A percentile compares a stretch with the other conserved stretches of the same genome.
These are phyloP conservation scores for Caenorhabditis japonica DNA, from an alignment of 2,888 invertebrate species.

Conservation along the genomic window DNA sequence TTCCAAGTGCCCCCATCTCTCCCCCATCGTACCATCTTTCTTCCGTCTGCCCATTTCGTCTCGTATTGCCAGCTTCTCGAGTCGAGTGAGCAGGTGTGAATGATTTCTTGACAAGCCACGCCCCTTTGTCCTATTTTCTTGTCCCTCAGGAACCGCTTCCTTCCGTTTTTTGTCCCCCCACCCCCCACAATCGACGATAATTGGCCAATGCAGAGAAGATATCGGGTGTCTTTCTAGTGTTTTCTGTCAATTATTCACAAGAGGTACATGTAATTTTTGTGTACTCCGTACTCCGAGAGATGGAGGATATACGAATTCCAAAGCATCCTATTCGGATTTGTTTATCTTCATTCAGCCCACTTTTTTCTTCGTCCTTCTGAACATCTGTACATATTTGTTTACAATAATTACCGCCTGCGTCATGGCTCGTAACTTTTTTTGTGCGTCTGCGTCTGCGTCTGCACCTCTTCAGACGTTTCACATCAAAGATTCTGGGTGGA, in stretches of 20 bases:
- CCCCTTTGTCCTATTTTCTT: slow-evolving; percentile 36
- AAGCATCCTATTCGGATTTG: slow-evolving; percentile 30
- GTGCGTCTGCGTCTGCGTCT: slow-evolving; percentile 8
- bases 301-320: slow-evolving; percentile 41
- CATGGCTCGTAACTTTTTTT: background rate
- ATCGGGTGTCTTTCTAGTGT: slow-evolving; percentile 27
- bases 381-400: slow-evolving; percentile 38
- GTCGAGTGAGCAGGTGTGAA: slow-evolving; percentile 42
- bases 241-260: slow-evolving; percentile 35
- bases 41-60: slow-evolving; percentile 32
- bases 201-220: slow-evolving; percentile 4
- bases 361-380: slow-evolving; percentile 2
- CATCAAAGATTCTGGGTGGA: slow-evolving; percentile 41
- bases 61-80: slow-evolving; percentile 42
- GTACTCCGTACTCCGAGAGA: slow-evolving; percentile 34
- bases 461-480: slow-evolving; percentile 16
- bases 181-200: slow-evolving; percentile 31
- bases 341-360: slow-evolving; percentile 20
- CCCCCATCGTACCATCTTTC: too few species aligned
- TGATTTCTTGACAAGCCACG: background rate
- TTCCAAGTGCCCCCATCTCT: slow-evolving; percentile 39
- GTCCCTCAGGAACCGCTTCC: slow-evolving; percentile 20
- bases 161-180: slow-evolving; percentile 51
- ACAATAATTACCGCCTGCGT: background rate
- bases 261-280: slow-evolving; percentile 13